Conservation (phyloP, 2,113 vertebrate genomes). For the Electrona antarctica region DNA sequence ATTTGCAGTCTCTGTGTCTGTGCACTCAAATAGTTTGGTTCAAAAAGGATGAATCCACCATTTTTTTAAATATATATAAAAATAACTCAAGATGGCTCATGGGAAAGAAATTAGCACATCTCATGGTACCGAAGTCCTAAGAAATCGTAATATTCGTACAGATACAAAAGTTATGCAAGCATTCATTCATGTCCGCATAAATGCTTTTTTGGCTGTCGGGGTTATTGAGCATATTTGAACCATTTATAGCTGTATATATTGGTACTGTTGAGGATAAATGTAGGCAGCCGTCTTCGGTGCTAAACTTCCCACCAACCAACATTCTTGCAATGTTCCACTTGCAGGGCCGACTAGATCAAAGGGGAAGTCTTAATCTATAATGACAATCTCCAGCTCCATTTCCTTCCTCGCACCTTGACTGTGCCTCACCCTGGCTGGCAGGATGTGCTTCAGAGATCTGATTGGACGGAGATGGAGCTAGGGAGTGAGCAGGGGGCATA, state of each 20-base stretch:
- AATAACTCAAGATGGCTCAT: not conserved
- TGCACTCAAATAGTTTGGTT: not conserved
- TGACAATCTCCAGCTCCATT: slow-evolving; percentile 71
- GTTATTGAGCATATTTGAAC: not conserved
- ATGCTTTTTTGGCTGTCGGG: not conserved
- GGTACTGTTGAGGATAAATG: slow-evolving; percentile 39
- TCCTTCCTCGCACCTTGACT: slow-evolving; percentile 25
- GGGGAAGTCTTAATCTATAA: slow-evolving; percentile 74
- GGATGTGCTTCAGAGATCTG: slow-evolving; percentile 28
- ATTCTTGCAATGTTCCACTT: slow-evolving; percentile 67
- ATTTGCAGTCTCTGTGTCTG: not conserved
- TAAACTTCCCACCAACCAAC: slow-evolving; percentile 58
- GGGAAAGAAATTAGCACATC: not conserved
- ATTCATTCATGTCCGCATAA: not conserved
- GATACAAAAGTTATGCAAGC: not conserved
- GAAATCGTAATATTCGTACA: no score
- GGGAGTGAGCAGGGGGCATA: not conserved
- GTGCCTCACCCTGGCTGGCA: slow-evolving; percentile 32
- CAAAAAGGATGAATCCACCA: no score
- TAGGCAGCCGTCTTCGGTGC: slow-evolving; percentile 37
- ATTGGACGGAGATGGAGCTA: slow-evolving; percentile 30
- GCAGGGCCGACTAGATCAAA: slow-evolving; percentile 55
- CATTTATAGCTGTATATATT: slow-evolving; percentile 23
- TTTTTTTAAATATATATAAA: not conserved
- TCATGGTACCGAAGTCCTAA: not conserved